Percentiles rank a stretch among this genome's conserved stretches.
Evolutionary conservation across 35 echinoderm and acorn worm species (phyloP).

Genomic region (Acanthaster planci): DNA sequence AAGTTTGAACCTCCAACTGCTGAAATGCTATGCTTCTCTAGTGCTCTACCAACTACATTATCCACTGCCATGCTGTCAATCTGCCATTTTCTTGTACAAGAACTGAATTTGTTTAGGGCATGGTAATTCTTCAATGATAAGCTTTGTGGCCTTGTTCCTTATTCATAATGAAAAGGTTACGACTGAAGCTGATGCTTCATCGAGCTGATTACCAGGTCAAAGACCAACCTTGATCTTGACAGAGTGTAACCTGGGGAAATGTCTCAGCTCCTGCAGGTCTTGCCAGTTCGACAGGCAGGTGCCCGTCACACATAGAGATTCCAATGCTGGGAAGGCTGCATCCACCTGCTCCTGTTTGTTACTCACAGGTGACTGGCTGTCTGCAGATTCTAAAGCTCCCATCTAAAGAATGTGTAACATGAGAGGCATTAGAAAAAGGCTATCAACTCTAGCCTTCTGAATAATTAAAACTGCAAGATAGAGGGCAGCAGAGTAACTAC

Average conservation of each 20-base stretch:
- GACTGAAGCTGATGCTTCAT: not conserved
- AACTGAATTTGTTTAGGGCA: too few relatives aligned
- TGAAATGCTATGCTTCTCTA: too few relatives aligned
- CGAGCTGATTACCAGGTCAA: not conserved
- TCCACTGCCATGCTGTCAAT: too few relatives aligned
- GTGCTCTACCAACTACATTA: too few relatives aligned
- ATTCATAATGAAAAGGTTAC: not conserved
- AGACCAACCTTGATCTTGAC: slow-evolving; percentile 71
- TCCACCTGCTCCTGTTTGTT: not conserved
- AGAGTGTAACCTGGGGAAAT: slow-evolving; percentile 69
- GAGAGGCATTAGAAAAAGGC: too few relatives aligned
- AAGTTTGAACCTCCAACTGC: too few relatives aligned
- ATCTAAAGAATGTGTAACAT: not conserved
- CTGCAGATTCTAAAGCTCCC: not conserved
- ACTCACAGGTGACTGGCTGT: not conserved
- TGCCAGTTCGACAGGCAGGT: slow-evolving; percentile 69
- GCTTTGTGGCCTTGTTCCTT: too few relatives aligned
- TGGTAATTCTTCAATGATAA: too few relatives aligned
- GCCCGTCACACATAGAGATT: slow-evolving; percentile 74
- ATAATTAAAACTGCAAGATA: too few relatives aligned
- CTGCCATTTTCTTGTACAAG: too few relatives aligned
- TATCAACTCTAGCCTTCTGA: too few relatives aligned
- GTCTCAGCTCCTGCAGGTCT: slow-evolving; percentile 58
- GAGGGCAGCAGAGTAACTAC: too few relatives aligned
- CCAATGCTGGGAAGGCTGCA: slow-evolving; percentile 42